Base-by-base conservation (phyloP, 2,797 vertebrate species). In the Phataginus tricuspis region DNA sequence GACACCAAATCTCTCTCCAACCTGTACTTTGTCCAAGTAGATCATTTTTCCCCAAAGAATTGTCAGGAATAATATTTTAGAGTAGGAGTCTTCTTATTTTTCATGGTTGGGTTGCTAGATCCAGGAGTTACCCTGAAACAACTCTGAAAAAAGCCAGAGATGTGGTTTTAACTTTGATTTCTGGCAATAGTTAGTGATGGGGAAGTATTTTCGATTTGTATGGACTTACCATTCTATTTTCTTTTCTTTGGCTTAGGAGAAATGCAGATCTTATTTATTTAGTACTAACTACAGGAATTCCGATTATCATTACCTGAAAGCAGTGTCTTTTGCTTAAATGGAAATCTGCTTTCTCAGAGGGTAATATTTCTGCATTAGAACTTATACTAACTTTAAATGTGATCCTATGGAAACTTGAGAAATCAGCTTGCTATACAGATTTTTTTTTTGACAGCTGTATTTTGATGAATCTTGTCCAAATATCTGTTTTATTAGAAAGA, bases 181-280 rank as follows among this genome's bases (percentile, higher is more conserved):
- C 77, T 97, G 90, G 83, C 89, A 97, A 94, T 57, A 96, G 93
- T 97, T 98, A 98, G 97, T 88, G 91, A 96, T 89, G 92, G 96
- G 95, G 90, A 97, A 86, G 97, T 95, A 64, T 89, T 93, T 97
- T 96, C 61, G 97, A 95, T 97, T 97, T 96, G 96, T 94, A 39
- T 83, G 85, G 77, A 97, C 91, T 90, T 93, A 91, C n/a, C 90
- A 90, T 94, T 98, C 93, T 97, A 84, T 97, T 96, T 88, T 95
- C 86, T 78, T 97, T 96, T 96, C 88, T 97, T 91, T 97, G 91
- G 75, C 29, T 82, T 78, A 96, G 77, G 86, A 97, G 31, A 91
- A 95, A 93, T 97, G 64, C 71, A 96, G 83, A 97, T 97, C 94
- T 97, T 78, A 94, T 97, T 98, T 98, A 3, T 88, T 78, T 85